These are phyloP conservation scores for Mesoclemmys tuberculata DNA, from an alignment of 2,113 vertebrate genomes.

Conservation along the genomic window DNA sequence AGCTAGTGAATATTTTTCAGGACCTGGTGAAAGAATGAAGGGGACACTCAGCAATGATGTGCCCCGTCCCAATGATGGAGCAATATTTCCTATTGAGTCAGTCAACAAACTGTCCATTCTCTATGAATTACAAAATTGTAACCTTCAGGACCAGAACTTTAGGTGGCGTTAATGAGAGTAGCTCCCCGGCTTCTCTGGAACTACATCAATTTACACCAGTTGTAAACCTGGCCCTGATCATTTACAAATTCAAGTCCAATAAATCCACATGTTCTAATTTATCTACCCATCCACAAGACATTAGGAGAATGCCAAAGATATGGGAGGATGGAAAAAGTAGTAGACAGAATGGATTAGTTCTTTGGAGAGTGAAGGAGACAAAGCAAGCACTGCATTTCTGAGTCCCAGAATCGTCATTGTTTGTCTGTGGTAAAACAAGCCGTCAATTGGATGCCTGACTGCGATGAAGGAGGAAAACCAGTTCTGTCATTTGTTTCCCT, in stretches of 20 bases:
- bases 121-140: not conserved
- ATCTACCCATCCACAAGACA: not conserved
- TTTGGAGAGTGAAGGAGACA: not conserved
- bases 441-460: not conserved
- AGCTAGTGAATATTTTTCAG: not conserved
- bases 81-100: not conserved
- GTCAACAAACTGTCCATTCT: not conserved
- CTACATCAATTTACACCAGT: not conserved
- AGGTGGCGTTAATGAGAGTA: not conserved
- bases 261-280: not conserved
- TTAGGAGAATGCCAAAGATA: not conserved
- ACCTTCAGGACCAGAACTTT: not conserved
- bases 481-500: not conserved
- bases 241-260: not conserved
- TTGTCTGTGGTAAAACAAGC: not conserved
- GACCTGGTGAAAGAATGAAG: not conserved
- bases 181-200: no score
- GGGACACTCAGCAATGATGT: not conserved
- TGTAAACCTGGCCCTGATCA: not conserved
- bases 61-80: not conserved
- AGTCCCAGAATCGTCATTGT: not conserved
- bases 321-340: not conserved
- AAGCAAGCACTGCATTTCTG: not conserved
- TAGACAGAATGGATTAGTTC: not conserved
- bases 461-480: not conserved